Evolutionary conservation across 2,888 invertebrate genomes (phyloP).

Genomic region (Toxonevra muliebris): DNA sequence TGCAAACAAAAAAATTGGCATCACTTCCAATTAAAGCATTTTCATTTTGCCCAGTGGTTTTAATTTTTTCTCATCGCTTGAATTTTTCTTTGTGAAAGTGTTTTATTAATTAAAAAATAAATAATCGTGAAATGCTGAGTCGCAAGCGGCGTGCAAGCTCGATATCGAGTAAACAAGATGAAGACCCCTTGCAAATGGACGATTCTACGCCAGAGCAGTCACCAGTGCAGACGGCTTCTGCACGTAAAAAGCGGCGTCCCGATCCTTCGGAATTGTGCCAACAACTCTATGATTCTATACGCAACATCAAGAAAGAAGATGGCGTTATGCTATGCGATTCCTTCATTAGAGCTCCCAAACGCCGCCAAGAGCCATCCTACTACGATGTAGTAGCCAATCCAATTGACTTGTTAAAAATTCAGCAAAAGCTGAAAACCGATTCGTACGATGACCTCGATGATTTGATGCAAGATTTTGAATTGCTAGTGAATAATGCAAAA

Average conservation of each 20-base stretch:
- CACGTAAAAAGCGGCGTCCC: conserved; percentile 71
- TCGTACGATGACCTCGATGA: conserved; percentile 96
- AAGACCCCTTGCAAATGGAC: conserved; percentile 73
- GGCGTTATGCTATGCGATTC: conserved; percentile 90
- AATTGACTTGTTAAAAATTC: conserved; percentile 91
- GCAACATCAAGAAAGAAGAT: conserved; percentile 92
- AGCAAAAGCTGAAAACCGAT: conserved; percentile 96
- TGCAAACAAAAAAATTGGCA: no score
- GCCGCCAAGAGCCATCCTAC: conserved; percentile 89
- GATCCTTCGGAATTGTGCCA: conserved; percentile 82
- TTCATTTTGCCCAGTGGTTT: no score
- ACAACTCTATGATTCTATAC: conserved; percentile 90
- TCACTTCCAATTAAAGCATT: no score
- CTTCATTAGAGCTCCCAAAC: conserved; percentile 93
- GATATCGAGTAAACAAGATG: conserved; percentile 78
- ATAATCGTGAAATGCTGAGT: conserved; percentile 69
- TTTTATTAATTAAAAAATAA: background rate
- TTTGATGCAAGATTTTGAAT: conserved; percentile 87
- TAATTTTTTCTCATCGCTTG: no score
- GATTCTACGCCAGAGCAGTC: conserved; percentile 68
- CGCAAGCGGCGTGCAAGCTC: conserved; percentile 85
- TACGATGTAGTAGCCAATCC: conserved; percentile 94
- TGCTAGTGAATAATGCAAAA: conserved; percentile 93
- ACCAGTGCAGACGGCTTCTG: conserved; percentile 61
- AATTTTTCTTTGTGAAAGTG: conserved; percentile 1